Percentiles rank a stretch among this genome's conserved stretches.
Conservation (phyloP, 2,888 invertebrate species). For the Sphaerophoria rueppellii region DNA sequence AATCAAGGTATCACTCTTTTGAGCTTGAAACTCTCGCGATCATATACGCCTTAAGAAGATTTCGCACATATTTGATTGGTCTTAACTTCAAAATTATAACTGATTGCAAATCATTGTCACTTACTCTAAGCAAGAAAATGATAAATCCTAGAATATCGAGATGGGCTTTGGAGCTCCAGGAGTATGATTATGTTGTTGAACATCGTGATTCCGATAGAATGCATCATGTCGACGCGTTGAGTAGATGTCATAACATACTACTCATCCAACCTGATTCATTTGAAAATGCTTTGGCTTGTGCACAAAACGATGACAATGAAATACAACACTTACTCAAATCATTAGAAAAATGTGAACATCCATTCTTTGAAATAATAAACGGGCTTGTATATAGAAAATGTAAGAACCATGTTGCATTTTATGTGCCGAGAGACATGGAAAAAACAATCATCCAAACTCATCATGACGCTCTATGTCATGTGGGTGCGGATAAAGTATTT, state of each 20-base stretch:
- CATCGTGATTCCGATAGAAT: slow-evolving; percentile 72
- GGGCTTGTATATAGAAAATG: slow-evolving; percentile 55
- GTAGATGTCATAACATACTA: too few relatives aligned
- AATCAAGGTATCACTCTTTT: slow-evolving; percentile 36
- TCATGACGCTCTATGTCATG: too few relatives aligned
- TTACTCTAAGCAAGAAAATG: slow-evolving; percentile 67
- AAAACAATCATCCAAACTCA: not conserved
- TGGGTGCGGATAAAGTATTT: too few relatives aligned
- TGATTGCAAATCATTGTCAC: slow-evolving; percentile 62
- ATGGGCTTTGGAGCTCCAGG: slow-evolving; percentile 74
- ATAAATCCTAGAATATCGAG: slow-evolving; percentile 69
- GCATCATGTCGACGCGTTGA: slow-evolving; percentile 76
- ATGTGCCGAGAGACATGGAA: slow-evolving; percentile 74
- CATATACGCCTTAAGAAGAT: too few relatives aligned
- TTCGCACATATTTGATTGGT: slow-evolving; percentile 30
- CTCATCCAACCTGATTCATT: slow-evolving; percentile 37
- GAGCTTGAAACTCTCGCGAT: too few relatives aligned
- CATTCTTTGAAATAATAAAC: slow-evolving; percentile 44
- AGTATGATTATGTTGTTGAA: slow-evolving; percentile 39
- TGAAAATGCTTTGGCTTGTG: slow-evolving; percentile 38
- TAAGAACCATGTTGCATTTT: slow-evolving; percentile 37
- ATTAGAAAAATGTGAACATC: slow-evolving; percentile 55
- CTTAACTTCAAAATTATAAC: slow-evolving; percentile 69
- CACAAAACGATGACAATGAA: slow-evolving; percentile 65
- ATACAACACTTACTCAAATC: slow-evolving; percentile 4